Evolutionary conservation across 2,888 invertebrate genomes (phyloP).

Genomic region (Heteromyza rotundicornis): DNA sequence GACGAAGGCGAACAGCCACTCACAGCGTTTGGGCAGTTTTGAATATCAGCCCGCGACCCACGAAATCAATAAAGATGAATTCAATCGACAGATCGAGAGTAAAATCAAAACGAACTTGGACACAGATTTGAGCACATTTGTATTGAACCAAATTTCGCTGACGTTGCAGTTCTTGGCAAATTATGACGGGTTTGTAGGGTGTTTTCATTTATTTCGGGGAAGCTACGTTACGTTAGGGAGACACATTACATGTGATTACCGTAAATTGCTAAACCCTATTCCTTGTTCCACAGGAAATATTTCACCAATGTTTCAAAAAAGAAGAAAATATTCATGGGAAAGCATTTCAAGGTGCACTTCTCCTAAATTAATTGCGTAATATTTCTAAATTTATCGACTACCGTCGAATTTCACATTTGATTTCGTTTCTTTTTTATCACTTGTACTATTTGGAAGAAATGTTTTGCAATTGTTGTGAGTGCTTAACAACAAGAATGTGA

Average conservation of each 20-base stretch:
- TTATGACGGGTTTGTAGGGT: conserved; percentile 74
- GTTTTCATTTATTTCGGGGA: no score
- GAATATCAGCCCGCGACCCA: conserved; percentile 27
- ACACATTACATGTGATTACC: no score
- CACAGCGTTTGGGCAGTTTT: conserved; percentile 6
- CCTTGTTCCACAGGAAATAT: no score
- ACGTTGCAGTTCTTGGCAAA: conserved; percentile 81
- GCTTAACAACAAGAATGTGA: not conserved
- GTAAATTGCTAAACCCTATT: no score
- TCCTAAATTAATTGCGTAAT: not conserved
- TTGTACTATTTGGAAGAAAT: not conserved
- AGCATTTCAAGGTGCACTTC: not conserved
- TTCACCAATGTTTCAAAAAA: no score
- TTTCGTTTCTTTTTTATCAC: no score
- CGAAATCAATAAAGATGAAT: conserved; percentile 46
- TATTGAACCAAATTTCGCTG: conserved; percentile 78
- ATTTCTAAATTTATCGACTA: not conserved
- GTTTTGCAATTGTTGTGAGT: not conserved
- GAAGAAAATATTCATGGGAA: no score
- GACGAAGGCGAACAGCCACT: conserved; percentile 9
- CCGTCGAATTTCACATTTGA: not conserved
- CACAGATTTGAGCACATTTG: conserved; percentile 72
- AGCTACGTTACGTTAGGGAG: no score
- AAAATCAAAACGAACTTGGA: conserved; percentile 67
- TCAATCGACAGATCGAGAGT: conserved; percentile 48